Evolutionary conservation across 2,888 invertebrate genomes (phyloP).

Genomic region (Leptinotarsa peninsularis): DNA sequence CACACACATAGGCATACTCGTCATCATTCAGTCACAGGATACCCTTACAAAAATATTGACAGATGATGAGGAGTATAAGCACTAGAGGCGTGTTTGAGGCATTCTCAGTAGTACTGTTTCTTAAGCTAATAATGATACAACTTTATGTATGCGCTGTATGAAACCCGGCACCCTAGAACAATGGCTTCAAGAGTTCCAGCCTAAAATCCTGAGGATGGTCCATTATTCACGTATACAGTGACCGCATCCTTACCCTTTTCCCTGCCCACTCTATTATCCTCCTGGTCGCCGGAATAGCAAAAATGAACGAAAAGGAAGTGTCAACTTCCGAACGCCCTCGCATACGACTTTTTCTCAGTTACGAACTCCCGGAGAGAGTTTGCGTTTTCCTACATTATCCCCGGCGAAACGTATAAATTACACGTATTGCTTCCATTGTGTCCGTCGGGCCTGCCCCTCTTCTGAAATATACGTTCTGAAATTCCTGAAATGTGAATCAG

Average conservation of each 20-base stretch:
- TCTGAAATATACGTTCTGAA: background rate
- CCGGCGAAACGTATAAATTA: conserved; percentile 25
- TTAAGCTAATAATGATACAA: too few relatives aligned
- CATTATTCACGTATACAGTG: background rate
- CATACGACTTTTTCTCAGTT: background rate
- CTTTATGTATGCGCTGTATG: too few relatives aligned
- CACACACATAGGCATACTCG: too few relatives aligned
- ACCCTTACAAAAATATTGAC: too few relatives aligned
- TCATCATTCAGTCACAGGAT: too few relatives aligned
- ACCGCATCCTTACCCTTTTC: conserved; percentile 6
- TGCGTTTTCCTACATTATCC: conserved; percentile 23
- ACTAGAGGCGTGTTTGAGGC: too few relatives aligned
- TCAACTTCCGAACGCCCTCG: background rate
- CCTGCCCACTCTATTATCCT: conserved; percentile 3
- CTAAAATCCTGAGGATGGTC: background rate
- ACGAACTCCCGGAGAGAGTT: background rate
- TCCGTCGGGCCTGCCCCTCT: background rate
- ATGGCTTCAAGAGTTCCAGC: background rate
- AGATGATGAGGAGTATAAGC: too few relatives aligned
- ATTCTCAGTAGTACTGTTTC: too few relatives aligned
- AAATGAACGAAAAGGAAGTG: background rate
- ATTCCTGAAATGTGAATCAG: conserved; percentile 12
- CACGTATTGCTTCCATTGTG: conserved; percentile 27
- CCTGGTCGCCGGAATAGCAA: background rate
- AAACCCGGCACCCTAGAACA: too few relatives aligned